Conservation (phyloP, 2,888 invertebrate genomes). For the Perizoma flavofasciatum region DNA sequence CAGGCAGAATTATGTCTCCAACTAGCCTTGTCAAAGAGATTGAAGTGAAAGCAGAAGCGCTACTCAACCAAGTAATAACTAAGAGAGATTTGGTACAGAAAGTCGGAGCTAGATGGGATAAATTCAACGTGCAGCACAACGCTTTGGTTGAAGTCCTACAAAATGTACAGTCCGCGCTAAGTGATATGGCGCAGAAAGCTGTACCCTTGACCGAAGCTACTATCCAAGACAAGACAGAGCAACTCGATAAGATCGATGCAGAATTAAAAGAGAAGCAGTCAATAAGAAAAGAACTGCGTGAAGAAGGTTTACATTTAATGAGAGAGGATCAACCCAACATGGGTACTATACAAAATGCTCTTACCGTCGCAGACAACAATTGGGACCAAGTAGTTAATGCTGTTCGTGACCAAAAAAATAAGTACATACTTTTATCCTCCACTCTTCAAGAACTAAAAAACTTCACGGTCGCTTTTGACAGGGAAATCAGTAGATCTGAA, state of each 20-base stretch:
- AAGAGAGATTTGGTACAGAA: conserved; percentile 88
- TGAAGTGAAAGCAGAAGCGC: conserved; percentile 87
- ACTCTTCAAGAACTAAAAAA: conserved; percentile 91
- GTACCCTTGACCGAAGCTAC: conserved; percentile 74
- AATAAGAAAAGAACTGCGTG: conserved; percentile 88
- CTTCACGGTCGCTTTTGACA: conserved; percentile 87
- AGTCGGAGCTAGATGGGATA: conserved; percentile 89
- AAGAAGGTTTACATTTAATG: conserved; percentile 91
- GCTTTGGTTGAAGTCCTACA: conserved; percentile 87
- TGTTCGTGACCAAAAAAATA: conserved; percentile 89
- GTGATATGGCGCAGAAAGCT: conserved; percentile 81
- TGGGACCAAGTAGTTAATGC: conserved; percentile 92
- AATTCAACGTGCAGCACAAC: conserved; percentile 89
- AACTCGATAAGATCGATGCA: conserved; percentile 81
- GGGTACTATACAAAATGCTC: conserved; percentile 90
- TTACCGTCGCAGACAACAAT: conserved; percentile 90
- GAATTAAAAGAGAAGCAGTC: conserved; percentile 84
- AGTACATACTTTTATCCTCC: conserved; percentile 88
- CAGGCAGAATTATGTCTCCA: conserved; percentile 89
- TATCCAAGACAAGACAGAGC: conserved; percentile 77
- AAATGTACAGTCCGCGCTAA: conserved; percentile 81
- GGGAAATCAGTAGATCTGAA: conserved; percentile 88
- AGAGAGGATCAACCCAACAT: conserved; percentile 92
- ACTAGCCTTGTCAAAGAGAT: conserved; percentile 88
- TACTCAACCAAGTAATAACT: conserved; percentile 86